These are phyloP conservation scores for Halisarca cf. caerulea DNA, from an alignment of 37 sponge, comb jelly and placozoan genomes.

Conservation along the genomic window DNA sequence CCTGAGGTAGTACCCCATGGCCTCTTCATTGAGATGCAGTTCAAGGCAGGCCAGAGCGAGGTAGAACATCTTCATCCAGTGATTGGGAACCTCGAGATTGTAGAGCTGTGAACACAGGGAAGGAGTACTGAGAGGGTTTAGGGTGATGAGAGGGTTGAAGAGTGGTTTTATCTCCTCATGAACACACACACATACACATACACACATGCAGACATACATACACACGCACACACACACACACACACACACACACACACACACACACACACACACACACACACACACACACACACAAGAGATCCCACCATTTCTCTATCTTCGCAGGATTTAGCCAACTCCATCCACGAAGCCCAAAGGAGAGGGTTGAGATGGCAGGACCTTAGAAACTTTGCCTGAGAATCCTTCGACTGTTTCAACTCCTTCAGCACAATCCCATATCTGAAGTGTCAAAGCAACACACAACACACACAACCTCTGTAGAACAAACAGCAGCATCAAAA, in stretches of 20 bases:
- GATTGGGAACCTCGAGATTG: constrained; percentile 60
- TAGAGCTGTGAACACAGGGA: constrained; percentile 52
- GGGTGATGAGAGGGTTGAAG: too few relatives aligned
- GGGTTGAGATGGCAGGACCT: constrained; percentile 57
- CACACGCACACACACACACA: too few relatives aligned
- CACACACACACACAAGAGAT: background rate
- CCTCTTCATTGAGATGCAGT: constrained; percentile 72
- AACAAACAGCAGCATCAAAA: too few relatives aligned
- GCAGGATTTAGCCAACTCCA: constrained; percentile 70
- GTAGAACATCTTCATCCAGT: constrained; percentile 90
- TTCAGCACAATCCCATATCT: constrained; percentile 78
- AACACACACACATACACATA: too few relatives aligned
- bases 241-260: background rate
- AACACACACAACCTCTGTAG: too few relatives aligned
- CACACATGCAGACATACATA: too few relatives aligned
- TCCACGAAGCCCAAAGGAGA: constrained; percentile 79
- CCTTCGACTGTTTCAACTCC: constrained; percentile 37
- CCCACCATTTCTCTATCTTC: constrained; percentile 74
- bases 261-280: too few relatives aligned
- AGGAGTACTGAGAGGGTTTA: background rate
- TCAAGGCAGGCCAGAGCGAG: constrained; percentile 70
- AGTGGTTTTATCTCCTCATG: too few relatives aligned
- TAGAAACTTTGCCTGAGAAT: constrained; percentile 54
- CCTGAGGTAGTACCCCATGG: constrained; percentile 70
- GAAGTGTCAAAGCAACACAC: background rate